These are phyloP conservation scores for Hartigia nigra DNA, from an alignment of 2,888 invertebrate genomes.

Conservation along the genomic window DNA sequence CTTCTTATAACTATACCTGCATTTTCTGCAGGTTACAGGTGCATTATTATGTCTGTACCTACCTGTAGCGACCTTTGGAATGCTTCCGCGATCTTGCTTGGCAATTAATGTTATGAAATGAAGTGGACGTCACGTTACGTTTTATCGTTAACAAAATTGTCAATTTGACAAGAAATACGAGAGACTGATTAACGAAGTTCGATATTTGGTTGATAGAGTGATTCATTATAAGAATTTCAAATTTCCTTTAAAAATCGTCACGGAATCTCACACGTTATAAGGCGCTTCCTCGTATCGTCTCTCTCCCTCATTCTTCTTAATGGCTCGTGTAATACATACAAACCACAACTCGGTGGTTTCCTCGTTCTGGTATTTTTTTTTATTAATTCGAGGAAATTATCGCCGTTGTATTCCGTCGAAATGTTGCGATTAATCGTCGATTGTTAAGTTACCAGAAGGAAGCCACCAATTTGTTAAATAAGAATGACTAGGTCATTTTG, in stretches of 20 bases:
- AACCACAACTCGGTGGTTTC: not conserved
- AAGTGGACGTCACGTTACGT: not conserved
- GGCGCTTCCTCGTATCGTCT: not conserved
- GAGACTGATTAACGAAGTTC: not conserved
- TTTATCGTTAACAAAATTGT: not conserved
- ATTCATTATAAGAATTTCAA: not conserved
- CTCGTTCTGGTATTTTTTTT: not conserved
- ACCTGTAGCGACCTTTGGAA: conserved; percentile 7
- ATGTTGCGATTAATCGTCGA: not conserved
- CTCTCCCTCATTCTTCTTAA: not conserved
- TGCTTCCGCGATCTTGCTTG: conserved; percentile 8
- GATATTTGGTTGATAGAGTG: not conserved
- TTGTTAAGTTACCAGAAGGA: not conserved
- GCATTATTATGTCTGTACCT: not conserved
- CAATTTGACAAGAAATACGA: not conserved
- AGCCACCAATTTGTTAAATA: too few species aligned
- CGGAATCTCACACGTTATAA: not conserved
- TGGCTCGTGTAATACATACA: not conserved
- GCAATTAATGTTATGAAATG: conserved; percentile 6
- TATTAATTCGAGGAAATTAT: not conserved
- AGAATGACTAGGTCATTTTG: too few species aligned
- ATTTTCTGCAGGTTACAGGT: too few species aligned
- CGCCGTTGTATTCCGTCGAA: not conserved
- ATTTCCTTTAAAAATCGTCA: not conserved
- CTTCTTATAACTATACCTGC: too few species aligned